These are phyloP conservation scores for Promerops cafer DNA, from an alignment of 2,113 vertebrate species.

Conservation along the genomic window DNA sequence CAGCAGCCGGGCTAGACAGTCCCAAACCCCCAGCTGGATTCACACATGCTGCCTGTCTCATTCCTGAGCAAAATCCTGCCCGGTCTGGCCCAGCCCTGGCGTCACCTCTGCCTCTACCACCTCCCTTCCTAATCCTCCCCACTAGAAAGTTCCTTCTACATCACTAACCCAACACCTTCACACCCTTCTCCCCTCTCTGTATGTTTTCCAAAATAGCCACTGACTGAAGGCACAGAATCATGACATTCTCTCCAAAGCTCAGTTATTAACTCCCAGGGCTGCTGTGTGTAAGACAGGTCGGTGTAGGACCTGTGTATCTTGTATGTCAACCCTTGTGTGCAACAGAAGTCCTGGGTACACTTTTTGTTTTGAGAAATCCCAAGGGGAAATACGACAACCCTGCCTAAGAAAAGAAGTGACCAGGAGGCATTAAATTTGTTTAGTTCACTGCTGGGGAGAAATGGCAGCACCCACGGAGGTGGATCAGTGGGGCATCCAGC, in stretches of 20 bases:
- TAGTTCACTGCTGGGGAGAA: not conserved
- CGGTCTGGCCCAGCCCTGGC: not conserved
- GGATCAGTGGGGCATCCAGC: not conserved
- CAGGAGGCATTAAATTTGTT: not conserved
- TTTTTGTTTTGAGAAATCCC: not conserved
- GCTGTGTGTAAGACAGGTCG: not conserved
- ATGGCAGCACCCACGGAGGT: not conserved
- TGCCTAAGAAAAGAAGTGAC: not conserved
- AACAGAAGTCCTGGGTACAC: not conserved
- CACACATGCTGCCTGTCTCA: not conserved
- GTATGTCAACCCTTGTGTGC: not conserved
- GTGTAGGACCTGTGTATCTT: rapidly evolving
- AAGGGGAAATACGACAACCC: not conserved
- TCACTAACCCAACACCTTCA: not conserved
- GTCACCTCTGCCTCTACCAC: not conserved
- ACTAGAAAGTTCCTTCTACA: not conserved
- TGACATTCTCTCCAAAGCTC: not conserved
- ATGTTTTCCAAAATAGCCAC: not conserved
- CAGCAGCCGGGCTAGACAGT: not conserved
- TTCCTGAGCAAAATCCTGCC: not conserved
- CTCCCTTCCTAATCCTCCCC: not conserved
- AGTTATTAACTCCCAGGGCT: not conserved
- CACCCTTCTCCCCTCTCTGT: not conserved
- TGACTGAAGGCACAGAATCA: not conserved
- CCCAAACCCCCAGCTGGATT: not conserved